These are phyloP conservation scores for Motacilla alba DNA, from an alignment of 2,113 vertebrate genomes.

Conservation along the genomic window DNA sequence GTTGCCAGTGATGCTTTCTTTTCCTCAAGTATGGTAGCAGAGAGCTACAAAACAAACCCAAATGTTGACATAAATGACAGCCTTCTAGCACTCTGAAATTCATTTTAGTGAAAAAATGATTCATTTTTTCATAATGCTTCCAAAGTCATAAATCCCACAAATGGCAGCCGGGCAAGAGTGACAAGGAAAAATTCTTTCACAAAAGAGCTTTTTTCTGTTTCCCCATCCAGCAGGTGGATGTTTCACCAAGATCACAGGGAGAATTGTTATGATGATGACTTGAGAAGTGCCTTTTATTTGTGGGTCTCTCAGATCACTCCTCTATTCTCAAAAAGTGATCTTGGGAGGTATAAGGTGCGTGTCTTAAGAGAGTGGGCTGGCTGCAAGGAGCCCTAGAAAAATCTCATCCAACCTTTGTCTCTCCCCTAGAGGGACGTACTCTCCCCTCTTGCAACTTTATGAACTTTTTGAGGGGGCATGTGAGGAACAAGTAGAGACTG, in stretches of 20 bases:
- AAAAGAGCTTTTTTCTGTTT: background rate
- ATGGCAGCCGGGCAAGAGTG: background rate
- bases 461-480: background rate
- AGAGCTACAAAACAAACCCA: background rate
- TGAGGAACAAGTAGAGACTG: background rate
- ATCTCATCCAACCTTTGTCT: background rate
- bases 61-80: background rate
- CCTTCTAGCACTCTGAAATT: background rate
- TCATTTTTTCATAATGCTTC: background rate
- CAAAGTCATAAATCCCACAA: background rate
- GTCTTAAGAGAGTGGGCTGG: background rate
- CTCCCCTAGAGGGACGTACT: background rate
- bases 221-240: background rate
- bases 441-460: background rate
- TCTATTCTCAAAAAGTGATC: background rate
- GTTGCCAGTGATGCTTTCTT: background rate
- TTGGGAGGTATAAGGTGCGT: rapidly evolving
- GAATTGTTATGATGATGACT: background rate
- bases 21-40: background rate
- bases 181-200: background rate
- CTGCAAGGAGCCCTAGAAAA: background rate
- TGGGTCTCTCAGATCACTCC: background rate
- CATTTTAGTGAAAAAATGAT: background rate
- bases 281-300: background rate
- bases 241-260: background rate